A percentile compares a stretch with the other conserved stretches of the same genome.
These are phyloP conservation scores for Diabrotica undecimpunctata DNA, from an alignment of 1,140 invertebrate species.

Conservation along the genomic window DNA sequence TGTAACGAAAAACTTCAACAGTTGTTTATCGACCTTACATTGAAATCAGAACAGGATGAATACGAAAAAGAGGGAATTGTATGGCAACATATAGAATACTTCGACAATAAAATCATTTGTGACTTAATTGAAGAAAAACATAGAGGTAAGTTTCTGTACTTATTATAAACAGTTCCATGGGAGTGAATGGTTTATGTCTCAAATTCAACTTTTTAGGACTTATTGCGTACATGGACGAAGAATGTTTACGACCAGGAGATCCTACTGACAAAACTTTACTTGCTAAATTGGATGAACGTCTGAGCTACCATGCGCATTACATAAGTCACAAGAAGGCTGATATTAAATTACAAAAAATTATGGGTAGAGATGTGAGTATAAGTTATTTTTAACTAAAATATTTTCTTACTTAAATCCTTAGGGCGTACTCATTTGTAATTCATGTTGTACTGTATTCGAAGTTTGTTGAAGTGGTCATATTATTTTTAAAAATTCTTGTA, in stretches of 20 bases:
- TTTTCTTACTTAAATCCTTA: too few relatives aligned
- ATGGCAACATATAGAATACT: constrained; percentile 82
- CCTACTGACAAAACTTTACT: constrained; percentile 81
- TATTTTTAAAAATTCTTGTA: too few relatives aligned
- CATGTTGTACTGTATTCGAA: too few relatives aligned
- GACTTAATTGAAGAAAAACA: constrained; percentile 90
- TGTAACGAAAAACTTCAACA: constrained; percentile 92
- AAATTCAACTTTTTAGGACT: constrained; percentile 55
- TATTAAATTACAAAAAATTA: constrained; percentile 72
- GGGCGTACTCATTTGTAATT: too few relatives aligned
- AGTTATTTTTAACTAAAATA: not conserved
- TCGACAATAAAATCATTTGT: constrained; percentile 93
- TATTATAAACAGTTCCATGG: not conserved
- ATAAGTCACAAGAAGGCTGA: constrained; percentile 77
- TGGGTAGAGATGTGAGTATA: constrained; percentile 72
- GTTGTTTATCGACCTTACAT: constrained; percentile 83
- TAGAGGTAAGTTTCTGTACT: constrained; percentile 59
- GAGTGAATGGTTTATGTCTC: too few relatives aligned
- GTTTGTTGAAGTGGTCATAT: too few relatives aligned
- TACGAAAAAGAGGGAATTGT: constrained; percentile 84
- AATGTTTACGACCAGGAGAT: constrained; percentile 86
- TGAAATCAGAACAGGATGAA: constrained; percentile 90
- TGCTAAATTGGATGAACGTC: constrained; percentile 70
- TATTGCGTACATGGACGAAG: constrained; percentile 84
- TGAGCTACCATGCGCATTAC: constrained; percentile 76